phyloP scores from a whole-genome alignment of 2,888 invertebrate genomes.

The Anticlea derivata region DNA sequence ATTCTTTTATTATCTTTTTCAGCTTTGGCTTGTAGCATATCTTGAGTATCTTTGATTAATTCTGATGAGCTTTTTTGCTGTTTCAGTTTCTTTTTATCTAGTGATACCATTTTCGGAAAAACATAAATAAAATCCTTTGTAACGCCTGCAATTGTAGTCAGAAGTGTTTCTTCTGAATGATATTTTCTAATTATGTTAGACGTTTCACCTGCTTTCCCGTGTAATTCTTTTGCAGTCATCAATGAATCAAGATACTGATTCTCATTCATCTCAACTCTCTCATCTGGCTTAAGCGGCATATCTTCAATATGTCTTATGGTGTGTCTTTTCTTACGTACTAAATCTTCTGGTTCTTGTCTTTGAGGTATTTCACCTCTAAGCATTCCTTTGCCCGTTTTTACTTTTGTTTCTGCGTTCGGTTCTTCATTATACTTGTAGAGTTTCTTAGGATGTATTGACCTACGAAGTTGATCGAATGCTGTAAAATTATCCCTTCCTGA shows the following conservation, averaged over 20 bases:
- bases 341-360: background rate
- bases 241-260: slow-evolving; percentile 1
- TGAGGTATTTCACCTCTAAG: background rate
- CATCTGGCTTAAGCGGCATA: background rate
- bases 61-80: slow-evolving; percentile 52
- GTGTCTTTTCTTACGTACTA: background rate
- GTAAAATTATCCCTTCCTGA: background rate
- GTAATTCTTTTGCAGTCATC: background rate
- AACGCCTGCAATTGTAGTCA: slow-evolving; percentile 8
- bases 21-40: slow-evolving; percentile 42
- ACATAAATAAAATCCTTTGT: slow-evolving; percentile 49
- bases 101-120: slow-evolving; percentile 46
- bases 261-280: background rate
- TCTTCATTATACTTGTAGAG: slow-evolving; percentile 1
- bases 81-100: slow-evolving; percentile 19
- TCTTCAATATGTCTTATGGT: background rate
- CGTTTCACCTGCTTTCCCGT: background rate
- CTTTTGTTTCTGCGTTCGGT: background rate
- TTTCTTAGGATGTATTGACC: background rate
- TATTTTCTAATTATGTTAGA: slow-evolving; percentile 24
- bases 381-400: background rate
- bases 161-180: slow-evolving; percentile 37
- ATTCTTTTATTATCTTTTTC: slow-evolving; percentile 30
- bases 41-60: slow-evolving; percentile 53
- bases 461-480: background rate